Conservation (phyloP, 2,797 vertebrate species). For the Philypnodon macrostomus region DNA sequence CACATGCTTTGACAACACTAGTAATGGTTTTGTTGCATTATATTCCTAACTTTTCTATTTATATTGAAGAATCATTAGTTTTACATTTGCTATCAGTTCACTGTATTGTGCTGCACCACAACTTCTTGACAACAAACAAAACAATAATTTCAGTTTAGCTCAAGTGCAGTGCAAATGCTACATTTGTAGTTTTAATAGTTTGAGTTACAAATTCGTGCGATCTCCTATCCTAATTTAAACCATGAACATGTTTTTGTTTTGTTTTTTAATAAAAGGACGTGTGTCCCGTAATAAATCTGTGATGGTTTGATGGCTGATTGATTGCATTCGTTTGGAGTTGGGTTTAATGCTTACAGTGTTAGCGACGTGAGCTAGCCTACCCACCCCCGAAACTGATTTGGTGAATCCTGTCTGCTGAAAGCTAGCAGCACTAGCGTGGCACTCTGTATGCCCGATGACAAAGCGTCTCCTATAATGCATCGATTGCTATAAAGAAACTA, state of each 20-base stretch:
- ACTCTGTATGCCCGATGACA: constrained; percentile 50
- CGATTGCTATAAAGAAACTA: neutral
- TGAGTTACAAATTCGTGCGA: too few relatives aligned
- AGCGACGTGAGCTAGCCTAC: constrained; percentile 38
- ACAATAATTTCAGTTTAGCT: neutral
- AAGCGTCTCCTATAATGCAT: constrained; percentile 26
- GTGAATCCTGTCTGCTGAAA: constrained; percentile 43
- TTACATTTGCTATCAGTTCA: too few relatives aligned
- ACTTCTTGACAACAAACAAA: neutral
- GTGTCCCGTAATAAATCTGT: constrained; percentile 25
- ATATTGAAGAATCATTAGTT: too few relatives aligned
- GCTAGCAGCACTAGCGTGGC: constrained; percentile 51
- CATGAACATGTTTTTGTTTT: neutral
- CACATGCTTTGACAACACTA: constrained; percentile 9
- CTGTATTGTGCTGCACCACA: neutral
- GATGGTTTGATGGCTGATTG: neutral
- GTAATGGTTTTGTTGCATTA: neutral
- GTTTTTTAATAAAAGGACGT: too few relatives aligned
- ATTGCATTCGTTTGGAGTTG: constrained; percentile 12
- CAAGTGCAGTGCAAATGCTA: neutral
- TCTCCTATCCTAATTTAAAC: neutral
- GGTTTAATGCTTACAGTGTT: constrained; percentile 15
- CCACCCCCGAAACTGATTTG: constrained; percentile 36
- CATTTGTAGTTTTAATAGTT: neutral
- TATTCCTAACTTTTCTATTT: too few relatives aligned